Conservation (phyloP, 2,888 invertebrate genomes). For the Glyphotaelius pellucidus region DNA sequence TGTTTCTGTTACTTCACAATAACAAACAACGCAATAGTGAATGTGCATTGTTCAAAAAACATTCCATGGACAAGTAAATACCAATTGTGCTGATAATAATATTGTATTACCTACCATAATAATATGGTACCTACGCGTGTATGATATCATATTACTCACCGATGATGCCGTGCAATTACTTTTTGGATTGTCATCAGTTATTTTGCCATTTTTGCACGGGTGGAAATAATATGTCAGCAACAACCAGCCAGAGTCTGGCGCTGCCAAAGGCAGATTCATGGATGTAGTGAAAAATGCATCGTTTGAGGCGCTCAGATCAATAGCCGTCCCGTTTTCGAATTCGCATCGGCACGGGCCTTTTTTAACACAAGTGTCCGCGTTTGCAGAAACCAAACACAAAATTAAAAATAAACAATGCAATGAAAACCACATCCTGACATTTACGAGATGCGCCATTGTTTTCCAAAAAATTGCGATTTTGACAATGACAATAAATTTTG, state of each 20-base stretch:
- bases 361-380: slow-evolving; percentile 69
- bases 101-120: neutral
- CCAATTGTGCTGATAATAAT: neutral
- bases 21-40: neutral
- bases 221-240: slow-evolving; percentile 71
- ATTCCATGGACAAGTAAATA: neutral
- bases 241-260: slow-evolving; percentile 68
- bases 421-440: slow-evolving; percentile 47
- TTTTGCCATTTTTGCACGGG: slow-evolving; percentile 71
- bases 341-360: slow-evolving; percentile 73
- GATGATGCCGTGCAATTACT: slow-evolving; percentile 68
- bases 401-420: slow-evolving; percentile 50
- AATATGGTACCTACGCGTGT: neutral
- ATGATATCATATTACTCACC: slow-evolving; percentile 49
- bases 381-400: slow-evolving; percentile 20
- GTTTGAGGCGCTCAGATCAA: slow-evolving; percentile 72
- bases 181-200: slow-evolving; percentile 68
- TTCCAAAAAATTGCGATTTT: neutral
- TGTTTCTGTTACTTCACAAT: neutral
- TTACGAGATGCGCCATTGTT: slow-evolving; percentile 54
- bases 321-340: slow-evolving; percentile 74
- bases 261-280: slow-evolving; percentile 68
- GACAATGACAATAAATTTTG: slow-evolving; percentile 15
- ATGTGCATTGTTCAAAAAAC: too few species aligned
- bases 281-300: slow-evolving; percentile 69